Base-by-base conservation (phyloP, 1,140 invertebrate genomes). In the Monochamus saltuarius region DNA sequence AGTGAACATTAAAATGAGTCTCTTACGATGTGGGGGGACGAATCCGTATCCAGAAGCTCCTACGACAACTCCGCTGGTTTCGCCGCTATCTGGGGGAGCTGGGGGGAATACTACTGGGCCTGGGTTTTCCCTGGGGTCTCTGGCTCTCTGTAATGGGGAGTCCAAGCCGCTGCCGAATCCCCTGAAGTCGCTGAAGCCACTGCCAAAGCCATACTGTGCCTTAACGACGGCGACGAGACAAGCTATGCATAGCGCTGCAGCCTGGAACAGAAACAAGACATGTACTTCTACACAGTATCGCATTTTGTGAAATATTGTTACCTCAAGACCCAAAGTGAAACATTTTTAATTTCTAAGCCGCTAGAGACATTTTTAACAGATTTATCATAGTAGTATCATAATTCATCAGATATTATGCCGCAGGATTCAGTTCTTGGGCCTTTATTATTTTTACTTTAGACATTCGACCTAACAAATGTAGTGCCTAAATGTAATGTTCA, bases 31-130 rank as follows among this genome's bases (percentile, higher is more conserved):
- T 61, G 87, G 86, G 63, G 87, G 86, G 29, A 89, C 86, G 71
- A 89, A 89, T 68, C 88, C 88, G 67, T 83, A 89, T 61, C 88
- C 87, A 49, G 87, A 89, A 40, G 87, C 88, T 46, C 88, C 87
- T 6, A 84, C 82, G 34, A 88, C 75, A 9, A 89, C 87, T 14
- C 87, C 88, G 65, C 87, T 89, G 35, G 84, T 84, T 68, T 88
- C 86, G 14, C 79, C 78, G 66, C 82, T 83, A 34, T 82, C 81
- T 56, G 82, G 78, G 7, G 86, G 86, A 36, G 85, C 85, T 9
- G 82, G 79, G 19, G 88, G 87, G 73, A 90, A 89, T 42, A 87
- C 74, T 13, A 89, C 85, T 39, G 88, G 87, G 59, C 88, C 88
- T 85, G 79, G 35, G 52, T 75, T 73, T 39, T 73, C 65, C 62